phyloP scores from a whole-genome alignment of 1,140 invertebrate genomes.

The Bombus sylvicola region DNA sequence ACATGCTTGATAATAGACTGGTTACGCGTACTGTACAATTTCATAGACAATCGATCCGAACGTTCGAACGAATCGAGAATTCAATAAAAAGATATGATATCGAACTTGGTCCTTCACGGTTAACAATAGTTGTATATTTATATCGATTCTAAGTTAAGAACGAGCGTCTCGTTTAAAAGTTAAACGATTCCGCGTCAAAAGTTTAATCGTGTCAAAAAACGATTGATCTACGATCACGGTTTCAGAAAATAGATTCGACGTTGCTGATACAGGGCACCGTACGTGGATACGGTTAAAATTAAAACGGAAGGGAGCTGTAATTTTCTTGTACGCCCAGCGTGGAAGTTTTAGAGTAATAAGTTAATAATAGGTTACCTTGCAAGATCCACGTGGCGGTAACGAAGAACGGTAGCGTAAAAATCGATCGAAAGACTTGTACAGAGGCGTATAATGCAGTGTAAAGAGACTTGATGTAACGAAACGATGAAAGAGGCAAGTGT shows the following conservation, averaged over 20 bases:
- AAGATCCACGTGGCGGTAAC: conserved; percentile 44
- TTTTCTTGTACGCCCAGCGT: not conserved
- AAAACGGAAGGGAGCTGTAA: not conserved
- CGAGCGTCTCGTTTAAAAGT: not conserved
- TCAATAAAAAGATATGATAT: not conserved
- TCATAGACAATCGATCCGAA: not conserved
- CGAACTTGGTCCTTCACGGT: not conserved
- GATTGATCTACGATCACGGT: not conserved
- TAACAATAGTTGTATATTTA: not conserved
- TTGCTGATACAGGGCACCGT: not conserved
- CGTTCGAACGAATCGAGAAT: not conserved
- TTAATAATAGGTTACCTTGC: conserved; percentile 38
- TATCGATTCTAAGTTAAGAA: not conserved
- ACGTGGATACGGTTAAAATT: not conserved
- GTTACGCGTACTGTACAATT: not conserved
- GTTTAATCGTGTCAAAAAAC: not conserved
- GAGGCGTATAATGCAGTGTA: not conserved
- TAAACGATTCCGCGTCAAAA: not conserved
- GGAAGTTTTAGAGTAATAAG: conserved; percentile 27
- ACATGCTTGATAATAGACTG: conserved; percentile 11
- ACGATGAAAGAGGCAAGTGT: no score
- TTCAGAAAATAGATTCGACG: not conserved
- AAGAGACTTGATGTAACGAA: not conserved
- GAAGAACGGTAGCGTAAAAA: conserved; percentile 13
- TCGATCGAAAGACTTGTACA: conserved; percentile 13